A percentile compares a stretch with the other conserved stretches of the same genome.
Conservation (phyloP, 2,797 vertebrate genomes). For the Phoebastria nigripes region DNA sequence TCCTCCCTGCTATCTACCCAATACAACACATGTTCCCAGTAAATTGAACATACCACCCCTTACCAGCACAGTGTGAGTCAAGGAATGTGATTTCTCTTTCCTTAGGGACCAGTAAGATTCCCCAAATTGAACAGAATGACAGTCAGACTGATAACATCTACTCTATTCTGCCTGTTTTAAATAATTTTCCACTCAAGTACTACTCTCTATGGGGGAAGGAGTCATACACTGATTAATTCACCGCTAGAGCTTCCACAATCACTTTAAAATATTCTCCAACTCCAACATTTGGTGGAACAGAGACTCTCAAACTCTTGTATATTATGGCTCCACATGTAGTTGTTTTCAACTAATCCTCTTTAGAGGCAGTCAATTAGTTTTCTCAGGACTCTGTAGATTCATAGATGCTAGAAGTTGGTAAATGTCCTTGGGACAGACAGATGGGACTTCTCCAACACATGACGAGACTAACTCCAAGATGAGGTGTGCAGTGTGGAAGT, state of each 20-base stretch:
- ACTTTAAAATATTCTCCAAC: neutral
- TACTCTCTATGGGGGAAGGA: neutral
- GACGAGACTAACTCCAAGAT: neutral
- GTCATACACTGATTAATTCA: slow-evolving; percentile 1
- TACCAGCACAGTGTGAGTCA: neutral
- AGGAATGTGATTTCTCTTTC: neutral
- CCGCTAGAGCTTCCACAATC: neutral
- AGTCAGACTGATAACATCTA: slow-evolving; percentile 51
- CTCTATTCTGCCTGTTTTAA: neutral
- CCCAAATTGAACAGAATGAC: slow-evolving; percentile 37
- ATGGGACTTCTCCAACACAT: neutral
- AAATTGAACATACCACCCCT: neutral
- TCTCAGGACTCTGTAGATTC: neutral
- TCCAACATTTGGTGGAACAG: neutral
- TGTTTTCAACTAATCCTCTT: neutral
- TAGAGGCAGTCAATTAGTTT: neutral
- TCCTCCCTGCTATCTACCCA: neutral
- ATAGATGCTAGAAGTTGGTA: neutral
- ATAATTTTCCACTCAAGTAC: slow-evolving; percentile 3
- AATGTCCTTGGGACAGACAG: neutral
- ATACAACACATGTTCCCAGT: neutral
- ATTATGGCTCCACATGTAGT: neutral
- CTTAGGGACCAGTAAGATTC: slow-evolving; percentile 7
- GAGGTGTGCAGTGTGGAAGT: neutral
- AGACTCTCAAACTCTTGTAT: neutral